Base-by-base conservation (phyloP, 2,888 invertebrate genomes). In the Chrysotoxum bicinctum region DNA sequence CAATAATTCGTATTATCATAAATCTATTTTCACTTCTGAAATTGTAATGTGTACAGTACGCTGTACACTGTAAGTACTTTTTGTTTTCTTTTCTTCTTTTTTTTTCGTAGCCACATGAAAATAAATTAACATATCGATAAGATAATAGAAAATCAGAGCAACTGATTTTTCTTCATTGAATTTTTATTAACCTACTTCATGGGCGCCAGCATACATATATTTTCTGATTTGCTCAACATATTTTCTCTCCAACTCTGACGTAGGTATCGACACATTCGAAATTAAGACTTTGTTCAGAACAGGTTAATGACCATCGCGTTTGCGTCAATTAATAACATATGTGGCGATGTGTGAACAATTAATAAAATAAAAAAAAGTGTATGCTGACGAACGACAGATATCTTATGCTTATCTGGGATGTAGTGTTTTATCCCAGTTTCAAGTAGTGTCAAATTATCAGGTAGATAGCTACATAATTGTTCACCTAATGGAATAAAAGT, bases 41-140 rank as follows among this genome's bases (percentile, higher is more conserved):
- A 30, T 54, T 54, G 16, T 32, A 54, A 26, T 26, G n/a, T n/a
- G n/a, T n/a, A 54, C 21, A 14, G 23, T 1, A 48, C 45, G 3
- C 4, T 2, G n/a, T n/a, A 43, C 21, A 21, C n/a, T n/a, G n/a
- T n/a, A 4, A 21, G n/a, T 26, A 50, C 50, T 23, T 50, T 26
- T n/a, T 52, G 5, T 8, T 3, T 52, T 12, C 3, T 54, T 30
- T 30, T 30, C 1, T 16, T 32, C 10, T 54, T 16, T 30, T 2
- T 54, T 14, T 52, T 52, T 16, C 9, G 30, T n/a, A 52, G n/a
- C 16, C 30, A 32, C 30, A 54, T 54, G 54, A 32, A 54, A 54
- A 30, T 52, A 30, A 54, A 54, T 54, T 16, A 54, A 54, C 54
- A 54, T 54, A 54, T 54, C 54, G 32, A 54, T 54, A 54, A 54